Conservation (phyloP, 2,888 invertebrate species). For the Sarcophaga carnaria region DNA sequence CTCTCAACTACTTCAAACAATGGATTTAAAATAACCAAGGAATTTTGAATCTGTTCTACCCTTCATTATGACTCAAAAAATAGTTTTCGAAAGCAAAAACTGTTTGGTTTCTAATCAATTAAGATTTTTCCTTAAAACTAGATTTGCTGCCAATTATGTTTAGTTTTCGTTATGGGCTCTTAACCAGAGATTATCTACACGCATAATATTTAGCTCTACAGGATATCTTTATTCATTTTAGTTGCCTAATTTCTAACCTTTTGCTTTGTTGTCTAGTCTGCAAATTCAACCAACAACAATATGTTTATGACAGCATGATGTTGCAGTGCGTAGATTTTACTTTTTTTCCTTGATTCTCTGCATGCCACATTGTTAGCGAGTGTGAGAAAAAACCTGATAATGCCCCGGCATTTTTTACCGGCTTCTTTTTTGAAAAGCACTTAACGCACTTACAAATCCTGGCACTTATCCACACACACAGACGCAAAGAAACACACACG, state of each 20-base stretch:
- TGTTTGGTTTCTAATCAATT: too few species aligned
- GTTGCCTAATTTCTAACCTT: conserved; percentile 10
- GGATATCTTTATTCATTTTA: conserved; percentile 44
- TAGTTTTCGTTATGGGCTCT: background rate
- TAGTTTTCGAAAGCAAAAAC: too few species aligned
- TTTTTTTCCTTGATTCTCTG: background rate
- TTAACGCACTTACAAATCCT: conserved; percentile 57
- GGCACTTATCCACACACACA: conserved; percentile 40
- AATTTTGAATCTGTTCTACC: too few species aligned
- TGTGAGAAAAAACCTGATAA: conserved; percentile 51
- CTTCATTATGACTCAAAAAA: too few species aligned
- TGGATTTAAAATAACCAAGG: too few species aligned
- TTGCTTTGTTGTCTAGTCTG: conserved; percentile 1
- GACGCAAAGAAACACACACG: conserved; percentile 2
- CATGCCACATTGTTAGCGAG: conserved; percentile 4
- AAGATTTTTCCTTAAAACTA: too few species aligned
- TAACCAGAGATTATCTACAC: conserved; percentile 43
- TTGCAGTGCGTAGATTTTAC: conserved; percentile 8
- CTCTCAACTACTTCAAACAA: too few species aligned
- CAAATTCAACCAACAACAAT: conserved; percentile 45
- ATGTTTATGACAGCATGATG: conserved; percentile 48
- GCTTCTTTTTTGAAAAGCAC: conserved; percentile 42
- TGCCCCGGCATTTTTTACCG: conserved; percentile 17
- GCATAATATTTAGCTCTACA: conserved; percentile 49
- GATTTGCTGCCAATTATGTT: too few species aligned